Percentiles rank a stretch among this genome's conserved stretches.
Evolutionary conservation across 1,140 invertebrate genomes (phyloP).

Genomic region (Hylaeus volcanicus): DNA sequence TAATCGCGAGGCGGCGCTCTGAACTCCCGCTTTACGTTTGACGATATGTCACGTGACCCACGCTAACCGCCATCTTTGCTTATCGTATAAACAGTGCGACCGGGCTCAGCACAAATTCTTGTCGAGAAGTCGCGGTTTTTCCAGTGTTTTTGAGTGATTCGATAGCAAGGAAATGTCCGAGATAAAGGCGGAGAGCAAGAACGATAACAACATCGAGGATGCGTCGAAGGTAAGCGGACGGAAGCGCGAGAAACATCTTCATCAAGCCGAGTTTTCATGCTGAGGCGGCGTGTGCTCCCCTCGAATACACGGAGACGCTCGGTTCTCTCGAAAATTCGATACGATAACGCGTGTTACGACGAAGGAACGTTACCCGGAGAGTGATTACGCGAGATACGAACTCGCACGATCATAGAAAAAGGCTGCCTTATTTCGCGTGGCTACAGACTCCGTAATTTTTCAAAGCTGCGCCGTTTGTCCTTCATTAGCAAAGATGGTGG

Average conservation of each 20-base stretch:
- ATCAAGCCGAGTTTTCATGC: constrained; percentile 79
- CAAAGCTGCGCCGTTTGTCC: constrained; percentile 73
- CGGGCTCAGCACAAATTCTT: constrained; percentile 74
- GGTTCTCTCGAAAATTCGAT: constrained; percentile 54
- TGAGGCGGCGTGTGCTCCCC: constrained; percentile 66
- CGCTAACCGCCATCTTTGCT: constrained; percentile 82
- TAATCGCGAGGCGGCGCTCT: constrained; percentile 58
- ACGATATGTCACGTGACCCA: constrained; percentile 80
- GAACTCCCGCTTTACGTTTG: constrained; percentile 73
- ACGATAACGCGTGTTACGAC: not conserved
- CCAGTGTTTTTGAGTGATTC: constrained; percentile 78
- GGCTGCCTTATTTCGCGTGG: constrained; percentile 45
- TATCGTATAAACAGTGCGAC: constrained; percentile 80
- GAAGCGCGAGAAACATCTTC: constrained; percentile 63
- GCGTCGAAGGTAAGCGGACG: constrained; percentile 75
- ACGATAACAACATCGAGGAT: constrained; percentile 80
- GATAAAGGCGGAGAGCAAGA: constrained; percentile 80
- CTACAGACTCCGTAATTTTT: constrained; percentile 55
- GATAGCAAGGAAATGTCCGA: constrained; percentile 78
- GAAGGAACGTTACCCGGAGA: not conserved
- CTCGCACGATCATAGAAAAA: not conserved
- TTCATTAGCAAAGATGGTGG: constrained; percentile 77
- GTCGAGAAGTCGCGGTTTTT: constrained; percentile 72
- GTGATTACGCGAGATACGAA: constrained; percentile 14
- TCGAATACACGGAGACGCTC: constrained; percentile 65